phyloP scores from a whole-genome alignment of 2,797 vertebrate genomes.

The Acanthurus lineatus region DNA sequence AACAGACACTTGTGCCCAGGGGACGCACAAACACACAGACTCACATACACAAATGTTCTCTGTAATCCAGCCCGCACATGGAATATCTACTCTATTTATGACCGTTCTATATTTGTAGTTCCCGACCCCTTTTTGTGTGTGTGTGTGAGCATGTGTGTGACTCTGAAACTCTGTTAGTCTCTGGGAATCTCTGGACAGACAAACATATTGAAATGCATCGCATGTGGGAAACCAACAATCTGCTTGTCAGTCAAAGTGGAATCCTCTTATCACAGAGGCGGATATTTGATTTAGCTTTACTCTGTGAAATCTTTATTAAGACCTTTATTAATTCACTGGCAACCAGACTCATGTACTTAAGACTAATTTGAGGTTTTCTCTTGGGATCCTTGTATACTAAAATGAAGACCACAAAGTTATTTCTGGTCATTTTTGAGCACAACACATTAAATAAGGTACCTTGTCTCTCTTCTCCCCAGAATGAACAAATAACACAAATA shows the following conservation, averaged over 20 bases:
- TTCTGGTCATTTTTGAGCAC: neutral
- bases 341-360: neutral
- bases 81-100: conserved; percentile 77
- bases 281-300: conserved; percentile 2
- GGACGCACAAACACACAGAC: conserved; percentile 64
- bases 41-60: conserved; percentile 56
- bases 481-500: neutral
- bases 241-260: conserved; percentile 53
- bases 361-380: neutral
- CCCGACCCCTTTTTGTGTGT: conserved; percentile 55
- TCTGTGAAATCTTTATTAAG: neutral
- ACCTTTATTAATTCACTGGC: neutral
- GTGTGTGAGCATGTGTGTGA: conserved; percentile 35
- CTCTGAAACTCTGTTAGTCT: conserved; percentile 58
- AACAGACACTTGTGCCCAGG: conserved; percentile 78
- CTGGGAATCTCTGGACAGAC: conserved; percentile 76
- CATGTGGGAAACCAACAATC: conserved; percentile 68
- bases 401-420: neutral
- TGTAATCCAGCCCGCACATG: conserved; percentile 66
- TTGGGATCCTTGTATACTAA: neutral
- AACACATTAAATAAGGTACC: neutral
- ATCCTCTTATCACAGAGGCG: conserved; percentile 42
- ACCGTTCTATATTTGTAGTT: conserved; percentile 73
- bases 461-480: neutral
- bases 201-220: conserved; percentile 56